phyloP scores from a whole-genome alignment of 1,140 invertebrate species.

The Caerostris extrusa region DNA sequence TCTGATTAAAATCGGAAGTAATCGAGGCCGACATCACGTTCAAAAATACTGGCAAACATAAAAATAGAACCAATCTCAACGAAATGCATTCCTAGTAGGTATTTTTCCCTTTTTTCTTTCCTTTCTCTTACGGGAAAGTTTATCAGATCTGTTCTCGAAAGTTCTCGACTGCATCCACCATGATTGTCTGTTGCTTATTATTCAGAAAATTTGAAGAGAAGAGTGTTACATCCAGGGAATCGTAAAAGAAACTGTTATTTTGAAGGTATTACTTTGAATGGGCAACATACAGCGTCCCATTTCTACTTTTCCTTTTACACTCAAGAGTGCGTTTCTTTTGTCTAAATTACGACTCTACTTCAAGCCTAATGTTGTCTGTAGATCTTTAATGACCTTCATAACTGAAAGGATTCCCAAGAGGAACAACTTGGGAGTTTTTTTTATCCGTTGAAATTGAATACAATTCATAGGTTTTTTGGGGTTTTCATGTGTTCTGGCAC shows the following conservation, averaged over 20 bases:
- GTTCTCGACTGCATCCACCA: constrained; percentile 21
- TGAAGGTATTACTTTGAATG: constrained; percentile 20
- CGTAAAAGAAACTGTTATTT: constrained; percentile 50
- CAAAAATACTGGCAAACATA: constrained; percentile 47
- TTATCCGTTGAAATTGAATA: constrained; percentile 25
- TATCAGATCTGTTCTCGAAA: constrained; percentile 52
- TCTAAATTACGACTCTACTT: constrained; percentile 31
- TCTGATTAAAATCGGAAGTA: no score
- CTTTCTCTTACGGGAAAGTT: constrained; percentile 30
- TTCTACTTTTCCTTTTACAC: not conserved
- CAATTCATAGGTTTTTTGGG: not conserved
- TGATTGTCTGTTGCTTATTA: constrained; percentile 59
- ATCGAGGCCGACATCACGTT: constrained; percentile 1
- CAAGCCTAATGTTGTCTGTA: no score
- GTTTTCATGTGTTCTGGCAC: not conserved
- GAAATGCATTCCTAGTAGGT: constrained; percentile 42
- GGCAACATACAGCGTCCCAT: not conserved
- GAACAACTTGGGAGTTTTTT: not conserved
- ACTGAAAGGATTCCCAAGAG: not conserved
- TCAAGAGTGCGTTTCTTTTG: constrained; percentile 6
- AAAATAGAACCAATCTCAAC: constrained; percentile 41
- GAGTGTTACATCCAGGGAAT: no score
- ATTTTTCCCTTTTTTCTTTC: not conserved
- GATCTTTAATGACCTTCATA: constrained; percentile 47
- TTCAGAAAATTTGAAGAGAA: constrained; percentile 54